phyloP scores from a whole-genome alignment of 2,797 vertebrate species.

The Syngnathus rostellatus region DNA sequence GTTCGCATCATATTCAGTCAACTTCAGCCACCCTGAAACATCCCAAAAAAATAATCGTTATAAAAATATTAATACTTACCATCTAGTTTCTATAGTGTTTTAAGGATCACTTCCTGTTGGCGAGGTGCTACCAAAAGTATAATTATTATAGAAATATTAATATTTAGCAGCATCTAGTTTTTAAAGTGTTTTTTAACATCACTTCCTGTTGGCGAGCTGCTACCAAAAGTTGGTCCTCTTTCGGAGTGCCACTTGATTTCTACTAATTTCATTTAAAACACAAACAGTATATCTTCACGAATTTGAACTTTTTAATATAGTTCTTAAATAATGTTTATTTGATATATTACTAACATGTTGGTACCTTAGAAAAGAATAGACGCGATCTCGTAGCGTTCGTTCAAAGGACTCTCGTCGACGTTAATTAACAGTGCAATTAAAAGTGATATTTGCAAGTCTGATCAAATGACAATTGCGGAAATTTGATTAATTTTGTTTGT shows the following conservation, averaged over 20 bases:
- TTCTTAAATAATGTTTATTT: not conserved
- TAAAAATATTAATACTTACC: not conserved
- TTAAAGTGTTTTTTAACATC: too few species aligned
- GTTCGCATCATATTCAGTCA: constrained; percentile 45
- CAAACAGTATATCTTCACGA: not conserved
- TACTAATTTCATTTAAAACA: not conserved
- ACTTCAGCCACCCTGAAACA: constrained; percentile 1
- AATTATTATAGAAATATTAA: too few species aligned
- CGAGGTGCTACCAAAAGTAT: not conserved
- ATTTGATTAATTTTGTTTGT: not conserved
- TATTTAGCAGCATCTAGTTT: too few species aligned
- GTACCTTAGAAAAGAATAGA: not conserved
- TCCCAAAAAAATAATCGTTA: too few species aligned
- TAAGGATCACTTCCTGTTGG: not conserved
- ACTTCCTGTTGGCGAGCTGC: not conserved
- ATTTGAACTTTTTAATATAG: not conserved
- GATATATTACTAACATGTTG: not conserved
- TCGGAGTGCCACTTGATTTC: not conserved
- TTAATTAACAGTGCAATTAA: not conserved
- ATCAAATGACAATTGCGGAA: not conserved
- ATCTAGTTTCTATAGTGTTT: not conserved
- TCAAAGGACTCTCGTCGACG: not conserved
- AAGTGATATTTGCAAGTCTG: not conserved
- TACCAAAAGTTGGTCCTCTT: not conserved
- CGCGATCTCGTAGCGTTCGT: not conserved